Evolutionary conservation across 2,113 vertebrate genomes (phyloP).

Genomic region (Coregonus clupeaformis): DNA sequence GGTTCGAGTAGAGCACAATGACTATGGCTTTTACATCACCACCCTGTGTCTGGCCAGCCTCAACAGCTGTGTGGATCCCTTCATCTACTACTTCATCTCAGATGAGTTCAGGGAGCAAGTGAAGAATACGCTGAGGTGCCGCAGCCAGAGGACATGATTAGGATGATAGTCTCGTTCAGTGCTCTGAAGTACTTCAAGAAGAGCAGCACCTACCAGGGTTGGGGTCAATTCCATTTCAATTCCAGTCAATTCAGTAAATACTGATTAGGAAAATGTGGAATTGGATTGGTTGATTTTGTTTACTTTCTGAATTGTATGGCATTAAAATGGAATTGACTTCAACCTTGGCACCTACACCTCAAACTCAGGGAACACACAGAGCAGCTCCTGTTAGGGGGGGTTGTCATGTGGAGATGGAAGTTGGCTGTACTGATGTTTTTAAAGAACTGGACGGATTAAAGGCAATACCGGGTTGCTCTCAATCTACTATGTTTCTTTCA

Average conservation of each 20-base stretch:
- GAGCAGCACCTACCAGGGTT: slow-evolving; percentile 35
- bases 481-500: too few species aligned
- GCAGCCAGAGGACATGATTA: slow-evolving; percentile 80
- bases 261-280: too few species aligned
- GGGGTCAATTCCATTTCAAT: too few species aligned
- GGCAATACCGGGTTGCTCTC: not conserved
- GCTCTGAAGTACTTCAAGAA: slow-evolving; percentile 79
- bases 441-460: not conserved
- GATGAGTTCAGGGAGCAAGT: slow-evolving; percentile 89
- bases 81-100: slow-evolving; percentile 92
- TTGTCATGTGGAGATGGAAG: not conserved
- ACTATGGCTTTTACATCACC: slow-evolving; percentile 81
- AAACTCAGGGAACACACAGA: slow-evolving; percentile 69
- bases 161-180: slow-evolving; percentile 83
- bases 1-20: slow-evolving; percentile 46
- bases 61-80: slow-evolving; percentile 94
- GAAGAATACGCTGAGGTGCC: slow-evolving; percentile 87
- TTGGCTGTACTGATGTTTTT: not conserved
- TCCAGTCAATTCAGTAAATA: too few species aligned
- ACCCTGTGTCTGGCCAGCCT: slow-evolving; percentile 85
- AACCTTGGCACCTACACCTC: slow-evolving; percentile 66
- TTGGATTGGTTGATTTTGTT: too few species aligned
- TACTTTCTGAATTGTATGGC: too few species aligned
- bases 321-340: too few species aligned
- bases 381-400: slow-evolving; percentile 65